Evolutionary conservation across 2,888 invertebrate genomes (phyloP).

Genomic region (Onchidella celtica): DNA sequence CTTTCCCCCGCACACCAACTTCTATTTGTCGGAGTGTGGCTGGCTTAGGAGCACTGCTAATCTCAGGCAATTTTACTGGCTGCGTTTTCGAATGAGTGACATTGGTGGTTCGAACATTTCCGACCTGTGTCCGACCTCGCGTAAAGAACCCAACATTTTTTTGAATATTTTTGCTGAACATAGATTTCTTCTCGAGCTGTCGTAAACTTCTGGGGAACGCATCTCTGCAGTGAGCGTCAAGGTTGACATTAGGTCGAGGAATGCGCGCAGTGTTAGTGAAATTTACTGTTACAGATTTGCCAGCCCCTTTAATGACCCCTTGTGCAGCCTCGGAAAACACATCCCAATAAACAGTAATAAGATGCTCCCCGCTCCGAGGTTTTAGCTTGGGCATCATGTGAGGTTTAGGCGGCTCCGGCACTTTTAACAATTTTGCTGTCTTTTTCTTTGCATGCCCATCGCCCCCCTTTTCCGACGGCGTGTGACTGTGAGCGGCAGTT

Average conservation of each 20-base stretch:
- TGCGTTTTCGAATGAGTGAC: no score
- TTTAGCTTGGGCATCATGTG: not conserved
- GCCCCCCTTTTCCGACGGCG: not conserved
- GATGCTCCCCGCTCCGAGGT: not conserved
- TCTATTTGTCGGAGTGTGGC: slow-evolving; percentile 8
- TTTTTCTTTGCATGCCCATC: not conserved
- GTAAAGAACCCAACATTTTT: no score
- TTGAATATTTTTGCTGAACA: no score
- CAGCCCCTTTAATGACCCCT: slow-evolving; percentile 28
- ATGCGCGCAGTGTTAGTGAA: not conserved
- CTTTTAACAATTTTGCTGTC: no score
- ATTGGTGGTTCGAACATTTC: no score
- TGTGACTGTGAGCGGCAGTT: not conserved
- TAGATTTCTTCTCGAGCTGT: no score
- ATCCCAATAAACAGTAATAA: slow-evolving; percentile 21
- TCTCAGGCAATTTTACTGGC: no score
- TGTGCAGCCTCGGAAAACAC: not conserved
- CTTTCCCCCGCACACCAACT: slow-evolving; percentile 32
- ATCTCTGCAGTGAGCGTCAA: no score
- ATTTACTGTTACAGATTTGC: not conserved
- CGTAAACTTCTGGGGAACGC: no score
- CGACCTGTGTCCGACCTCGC: no score
- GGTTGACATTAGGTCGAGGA: not conserved
- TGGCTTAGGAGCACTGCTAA: not conserved
- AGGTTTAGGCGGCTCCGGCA: no score